Conservation (phyloP, 2,797 vertebrate species). For the Podarcis lilfordi region DNA sequence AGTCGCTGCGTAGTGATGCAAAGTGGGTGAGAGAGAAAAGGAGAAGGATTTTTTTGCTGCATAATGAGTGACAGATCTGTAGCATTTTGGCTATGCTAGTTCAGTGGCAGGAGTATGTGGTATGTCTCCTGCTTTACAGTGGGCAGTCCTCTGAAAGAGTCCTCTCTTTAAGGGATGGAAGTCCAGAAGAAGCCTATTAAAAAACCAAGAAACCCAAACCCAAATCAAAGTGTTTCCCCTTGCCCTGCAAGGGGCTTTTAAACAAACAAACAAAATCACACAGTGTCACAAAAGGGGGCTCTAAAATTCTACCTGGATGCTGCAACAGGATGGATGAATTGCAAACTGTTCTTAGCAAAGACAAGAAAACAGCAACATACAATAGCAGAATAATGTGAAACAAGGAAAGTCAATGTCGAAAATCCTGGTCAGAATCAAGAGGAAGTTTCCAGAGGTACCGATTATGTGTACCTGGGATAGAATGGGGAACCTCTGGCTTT, state of each 20-base stretch:
- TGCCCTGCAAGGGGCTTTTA: constrained; percentile 24
- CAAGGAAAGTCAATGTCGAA: too few relatives aligned
- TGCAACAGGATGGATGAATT: not conserved
- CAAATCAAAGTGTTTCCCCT: not conserved
- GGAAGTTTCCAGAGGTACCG: too few relatives aligned
- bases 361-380: not conserved
- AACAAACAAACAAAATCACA: not conserved
- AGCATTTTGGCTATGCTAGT: not conserved
- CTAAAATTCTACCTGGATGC: not conserved
- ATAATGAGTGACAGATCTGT: not conserved
- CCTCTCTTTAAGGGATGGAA: too few relatives aligned
- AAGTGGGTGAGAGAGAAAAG: not conserved
- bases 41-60: not conserved
- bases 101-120: too few relatives aligned
- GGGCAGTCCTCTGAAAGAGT: too few relatives aligned
- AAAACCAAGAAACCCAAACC: too few relatives aligned
- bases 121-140: too few relatives aligned
- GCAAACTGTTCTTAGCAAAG: not conserved
- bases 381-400: not conserved
- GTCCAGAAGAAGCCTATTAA: too few relatives aligned
- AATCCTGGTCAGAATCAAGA: too few relatives aligned
- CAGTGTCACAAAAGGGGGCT: not conserved
- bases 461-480: too few relatives aligned
- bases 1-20: too few relatives aligned
- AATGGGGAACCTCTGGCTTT: too few relatives aligned